Evolutionary conservation across 2,797 vertebrate genomes (phyloP).

Genomic region (Hydrophis major): DNA sequence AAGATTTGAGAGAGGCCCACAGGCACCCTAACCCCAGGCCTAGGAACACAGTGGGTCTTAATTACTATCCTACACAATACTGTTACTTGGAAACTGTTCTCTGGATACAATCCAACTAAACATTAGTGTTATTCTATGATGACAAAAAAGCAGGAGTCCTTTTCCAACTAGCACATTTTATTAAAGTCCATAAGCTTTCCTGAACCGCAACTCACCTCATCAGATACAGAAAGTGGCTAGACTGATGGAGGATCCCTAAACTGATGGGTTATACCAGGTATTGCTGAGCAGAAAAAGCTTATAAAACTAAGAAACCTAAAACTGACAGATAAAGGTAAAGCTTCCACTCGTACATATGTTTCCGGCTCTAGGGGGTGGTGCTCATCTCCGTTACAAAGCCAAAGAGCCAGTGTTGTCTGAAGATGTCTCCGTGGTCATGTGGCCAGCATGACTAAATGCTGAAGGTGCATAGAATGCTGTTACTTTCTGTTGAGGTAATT

Average conservation of each 20-base stretch:
- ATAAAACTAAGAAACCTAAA: neutral
- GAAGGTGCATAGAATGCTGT: no score
- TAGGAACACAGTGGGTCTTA: neutral
- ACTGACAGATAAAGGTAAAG: no score
- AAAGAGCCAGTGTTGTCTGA: no score
- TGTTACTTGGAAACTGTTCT: neutral
- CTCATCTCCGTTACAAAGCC: no score
- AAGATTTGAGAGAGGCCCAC: neutral
- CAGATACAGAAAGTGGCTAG: neutral
- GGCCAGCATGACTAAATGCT: no score
- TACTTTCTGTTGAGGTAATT: no score
- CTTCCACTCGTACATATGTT: no score
- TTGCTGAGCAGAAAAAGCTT: neutral
- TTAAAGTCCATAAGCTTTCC: neutral
- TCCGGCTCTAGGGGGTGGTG: no score
- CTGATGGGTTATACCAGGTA: neutral
- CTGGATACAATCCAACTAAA: neutral
- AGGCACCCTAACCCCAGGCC: neutral
- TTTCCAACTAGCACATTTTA: neutral
- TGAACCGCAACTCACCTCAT: neutral
- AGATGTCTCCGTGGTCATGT: no score
- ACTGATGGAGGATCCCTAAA: neutral
- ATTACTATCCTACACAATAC: neutral
- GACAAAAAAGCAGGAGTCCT: neutral
- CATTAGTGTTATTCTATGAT: neutral